Percentiles rank a stretch among this genome's conserved stretches.
Evolutionary conservation across 2,797 vertebrate genomes (phyloP).

Genomic region (Hypotaenidia okinawae): DNA sequence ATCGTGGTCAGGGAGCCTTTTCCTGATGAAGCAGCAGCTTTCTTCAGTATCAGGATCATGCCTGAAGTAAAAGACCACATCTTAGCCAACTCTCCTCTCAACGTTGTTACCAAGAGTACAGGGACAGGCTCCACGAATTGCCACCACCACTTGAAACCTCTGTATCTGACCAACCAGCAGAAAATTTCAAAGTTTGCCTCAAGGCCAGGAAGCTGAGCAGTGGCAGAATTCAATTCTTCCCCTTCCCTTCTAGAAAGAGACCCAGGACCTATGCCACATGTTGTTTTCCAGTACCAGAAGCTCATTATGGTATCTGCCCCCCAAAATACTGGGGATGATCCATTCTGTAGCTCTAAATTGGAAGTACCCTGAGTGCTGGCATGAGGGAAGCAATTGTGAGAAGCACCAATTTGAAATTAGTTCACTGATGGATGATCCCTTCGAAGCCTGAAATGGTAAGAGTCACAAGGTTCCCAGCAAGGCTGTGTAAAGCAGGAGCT

Average conservation of each 20-base stretch:
- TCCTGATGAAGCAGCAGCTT: neutral
- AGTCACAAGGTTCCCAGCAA: slow-evolving; percentile 12
- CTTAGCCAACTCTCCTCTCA: neutral
- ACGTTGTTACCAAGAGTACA: neutral
- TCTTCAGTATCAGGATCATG: neutral
- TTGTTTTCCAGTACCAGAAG: slow-evolving; percentile 10
- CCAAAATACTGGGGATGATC: neutral
- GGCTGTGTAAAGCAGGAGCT: neutral
- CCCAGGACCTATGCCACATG: neutral
- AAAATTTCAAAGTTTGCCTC: neutral
- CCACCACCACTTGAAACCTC: neutral
- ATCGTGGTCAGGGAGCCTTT: neutral
- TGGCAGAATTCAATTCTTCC: neutral
- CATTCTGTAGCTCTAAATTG: slow-evolving; percentile 1
- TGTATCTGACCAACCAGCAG: neutral
- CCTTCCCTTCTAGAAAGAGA: neutral
- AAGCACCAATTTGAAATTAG: slow-evolving; percentile 48
- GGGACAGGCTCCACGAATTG: neutral
- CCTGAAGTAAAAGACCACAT: neutral
- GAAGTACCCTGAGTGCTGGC: neutral
- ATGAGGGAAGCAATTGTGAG: slow-evolving; percentile 8
- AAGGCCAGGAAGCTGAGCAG: neutral
- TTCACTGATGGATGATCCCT: slow-evolving; percentile 27
- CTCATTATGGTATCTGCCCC: neutral
- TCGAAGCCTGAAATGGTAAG: slow-evolving; percentile 31